Evolutionary conservation across 64 coral and sea anemone genomes (phyloP).

Genomic region (Montipora capricornis): DNA sequence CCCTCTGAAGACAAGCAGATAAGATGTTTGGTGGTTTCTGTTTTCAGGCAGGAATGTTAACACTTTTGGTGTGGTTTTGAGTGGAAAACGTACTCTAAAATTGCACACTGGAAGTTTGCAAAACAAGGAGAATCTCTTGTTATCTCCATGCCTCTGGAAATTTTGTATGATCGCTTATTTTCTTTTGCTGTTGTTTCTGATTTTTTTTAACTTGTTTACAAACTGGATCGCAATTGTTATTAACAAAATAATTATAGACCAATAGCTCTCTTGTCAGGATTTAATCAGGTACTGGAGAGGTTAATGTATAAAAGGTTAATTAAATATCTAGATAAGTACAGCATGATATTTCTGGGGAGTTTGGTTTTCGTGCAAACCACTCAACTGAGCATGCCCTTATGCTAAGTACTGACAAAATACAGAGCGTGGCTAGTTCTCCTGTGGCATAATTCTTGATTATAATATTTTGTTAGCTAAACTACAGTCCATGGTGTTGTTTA

Average conservation of each 20-base stretch:
- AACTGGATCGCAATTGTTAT: too few species aligned
- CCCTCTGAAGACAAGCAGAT: too few species aligned
- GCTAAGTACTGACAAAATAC: neutral
- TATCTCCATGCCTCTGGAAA: too few species aligned
- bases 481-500: neutral
- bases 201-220: too few species aligned
- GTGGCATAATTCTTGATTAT: constrained; percentile 15
- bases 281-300: constrained; percentile 39
- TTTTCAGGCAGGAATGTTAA: too few species aligned
- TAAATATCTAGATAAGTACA: neutral
- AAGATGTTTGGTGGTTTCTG: too few species aligned
- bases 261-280: constrained; percentile 18
- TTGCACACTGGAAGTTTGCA: too few species aligned
- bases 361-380: constrained; percentile 3
- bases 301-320: constrained; percentile 12
- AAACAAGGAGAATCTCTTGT: too few species aligned
- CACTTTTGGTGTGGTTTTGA: too few species aligned
- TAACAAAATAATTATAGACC: constrained; percentile 21
- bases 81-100: too few species aligned
- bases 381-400: neutral
- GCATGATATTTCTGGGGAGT: neutral
- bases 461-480: constrained; percentile 20
- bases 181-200: too few species aligned
- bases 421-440: constrained; percentile 7
- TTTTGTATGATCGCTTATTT: too few species aligned